These are phyloP conservation scores for Listronotus bonariensis DNA, from an alignment of 1,140 invertebrate species.

Conservation along the genomic window DNA sequence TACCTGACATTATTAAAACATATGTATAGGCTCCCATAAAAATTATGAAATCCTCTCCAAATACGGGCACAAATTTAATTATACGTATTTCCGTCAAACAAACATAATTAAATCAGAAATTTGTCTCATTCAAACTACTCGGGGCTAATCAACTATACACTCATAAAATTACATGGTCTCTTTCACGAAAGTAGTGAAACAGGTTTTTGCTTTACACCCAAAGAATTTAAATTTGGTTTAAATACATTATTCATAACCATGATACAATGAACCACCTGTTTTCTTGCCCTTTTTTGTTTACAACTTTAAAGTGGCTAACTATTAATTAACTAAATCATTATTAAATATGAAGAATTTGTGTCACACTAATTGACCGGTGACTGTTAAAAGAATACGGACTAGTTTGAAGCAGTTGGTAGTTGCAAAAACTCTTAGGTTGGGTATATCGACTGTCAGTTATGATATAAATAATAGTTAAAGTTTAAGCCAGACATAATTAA, in stretches of 20 bases:
- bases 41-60: no score
- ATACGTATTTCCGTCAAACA: no score
- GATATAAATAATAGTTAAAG: no score
- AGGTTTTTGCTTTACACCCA: conserved; percentile 23
- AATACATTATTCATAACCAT: conserved; percentile 33
- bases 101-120: no score
- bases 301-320: conserved; percentile 12
- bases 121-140: no score
- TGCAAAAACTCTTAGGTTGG: neutral
- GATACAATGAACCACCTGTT: conserved; percentile 35
- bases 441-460: no score
- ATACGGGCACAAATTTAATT: no score
- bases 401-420: neutral
- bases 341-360: conserved; percentile 25
- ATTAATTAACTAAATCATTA: conserved; percentile 35
- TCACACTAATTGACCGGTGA: conserved; percentile 26
- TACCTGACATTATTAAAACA: no score
- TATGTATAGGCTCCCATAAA: no score
- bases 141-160: no score
- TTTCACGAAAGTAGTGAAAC: conserved; percentile 34
- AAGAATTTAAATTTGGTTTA: conserved; percentile 38
- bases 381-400: conserved; percentile 20
- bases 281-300: conserved; percentile 33
- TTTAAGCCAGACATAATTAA: no score
- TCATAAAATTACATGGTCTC: neutral